phyloP scores from a whole-genome alignment of 2,888 invertebrate species.

The Vesta saturnalis region DNA sequence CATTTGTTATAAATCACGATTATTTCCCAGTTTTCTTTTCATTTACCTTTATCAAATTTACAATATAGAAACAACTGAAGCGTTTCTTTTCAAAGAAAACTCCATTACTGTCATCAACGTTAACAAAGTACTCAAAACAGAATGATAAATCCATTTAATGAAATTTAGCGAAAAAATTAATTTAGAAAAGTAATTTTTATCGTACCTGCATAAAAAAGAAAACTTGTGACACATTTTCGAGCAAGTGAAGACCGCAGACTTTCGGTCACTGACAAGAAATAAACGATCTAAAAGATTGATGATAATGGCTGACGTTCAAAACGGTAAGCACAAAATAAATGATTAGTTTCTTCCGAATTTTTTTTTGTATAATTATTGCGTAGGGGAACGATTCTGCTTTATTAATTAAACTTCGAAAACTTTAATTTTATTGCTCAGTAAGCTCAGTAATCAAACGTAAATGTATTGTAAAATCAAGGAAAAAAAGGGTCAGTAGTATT shows the following conservation, averaged over 20 bases:
- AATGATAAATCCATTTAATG: too few species aligned
- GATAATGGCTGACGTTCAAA: slow-evolving; percentile 58
- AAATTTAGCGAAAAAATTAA: slow-evolving; percentile 32
- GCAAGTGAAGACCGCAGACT: slow-evolving; percentile 39
- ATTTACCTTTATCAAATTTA: background rate
- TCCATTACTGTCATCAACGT: background rate
- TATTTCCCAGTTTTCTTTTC: background rate
- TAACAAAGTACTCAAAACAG: too few species aligned
- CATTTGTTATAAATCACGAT: too few species aligned
- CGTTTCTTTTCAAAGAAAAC: background rate
- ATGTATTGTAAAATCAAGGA: too few species aligned
- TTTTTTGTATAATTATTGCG: too few species aligned
- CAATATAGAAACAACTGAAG: slow-evolving; percentile 2
- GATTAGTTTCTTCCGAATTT: slow-evolving; percentile 53
- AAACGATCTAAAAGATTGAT: slow-evolving; percentile 61
- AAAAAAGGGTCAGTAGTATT: too few species aligned
- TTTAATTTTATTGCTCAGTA: too few species aligned
- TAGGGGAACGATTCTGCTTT: too few species aligned
- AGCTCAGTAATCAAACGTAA: too few species aligned
- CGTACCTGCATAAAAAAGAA: slow-evolving; percentile 32
- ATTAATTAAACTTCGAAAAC: too few species aligned
- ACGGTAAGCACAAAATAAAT: slow-evolving; percentile 58
- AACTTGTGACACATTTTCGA: slow-evolving; percentile 33
- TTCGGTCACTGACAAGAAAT: slow-evolving; percentile 55
- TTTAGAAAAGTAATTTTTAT: slow-evolving; percentile 33